Percentiles rank a stretch among this genome's conserved stretches.
These are phyloP conservation scores for Lasioglossum zephyrum DNA, from an alignment of 2,888 invertebrate genomes.

Conservation along the genomic window DNA sequence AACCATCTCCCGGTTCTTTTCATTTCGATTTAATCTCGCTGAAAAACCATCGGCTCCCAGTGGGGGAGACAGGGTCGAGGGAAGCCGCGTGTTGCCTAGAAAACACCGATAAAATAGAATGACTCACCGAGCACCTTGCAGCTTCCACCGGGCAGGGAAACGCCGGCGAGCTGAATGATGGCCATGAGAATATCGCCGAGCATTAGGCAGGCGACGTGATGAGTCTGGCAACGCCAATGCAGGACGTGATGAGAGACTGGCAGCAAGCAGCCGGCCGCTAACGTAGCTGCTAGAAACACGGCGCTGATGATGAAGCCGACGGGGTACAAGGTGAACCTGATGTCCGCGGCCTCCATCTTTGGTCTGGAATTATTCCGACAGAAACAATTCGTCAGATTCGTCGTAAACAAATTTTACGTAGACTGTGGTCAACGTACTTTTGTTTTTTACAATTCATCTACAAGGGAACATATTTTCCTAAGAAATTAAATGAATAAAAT, in stretches of 20 bases:
- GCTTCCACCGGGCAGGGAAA: slow-evolving; percentile 87
- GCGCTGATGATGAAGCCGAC: slow-evolving; percentile 92
- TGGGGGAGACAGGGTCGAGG: slow-evolving; percentile 33
- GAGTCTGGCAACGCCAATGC: slow-evolving; percentile 95
- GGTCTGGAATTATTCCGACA: slow-evolving; percentile 66
- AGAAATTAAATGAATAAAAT: no score
- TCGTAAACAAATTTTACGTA: neutral
- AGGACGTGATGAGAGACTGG: slow-evolving; percentile 94
- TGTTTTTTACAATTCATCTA: no score
- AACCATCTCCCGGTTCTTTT: neutral
- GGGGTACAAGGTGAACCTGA: slow-evolving; percentile 90
- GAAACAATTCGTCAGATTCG: neutral
- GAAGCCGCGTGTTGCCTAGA: neutral
- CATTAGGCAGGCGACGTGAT: slow-evolving; percentile 93
- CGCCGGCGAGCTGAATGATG: slow-evolving; percentile 90
- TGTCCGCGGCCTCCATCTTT: slow-evolving; percentile 79
- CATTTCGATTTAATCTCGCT: slow-evolving; percentile 36
- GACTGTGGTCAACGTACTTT: no score
- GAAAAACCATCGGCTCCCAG: slow-evolving; percentile 21
- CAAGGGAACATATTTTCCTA: no score
- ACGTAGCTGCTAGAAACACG: slow-evolving; percentile 92
- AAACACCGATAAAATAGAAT: slow-evolving; percentile 49
- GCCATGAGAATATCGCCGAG: slow-evolving; percentile 92
- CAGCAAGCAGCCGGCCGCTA: slow-evolving; percentile 91
- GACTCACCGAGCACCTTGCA: slow-evolving; percentile 90